Evolutionary conservation across 2,797 vertebrate genomes (phyloP).

Genomic region (Gila robusta): DNA sequence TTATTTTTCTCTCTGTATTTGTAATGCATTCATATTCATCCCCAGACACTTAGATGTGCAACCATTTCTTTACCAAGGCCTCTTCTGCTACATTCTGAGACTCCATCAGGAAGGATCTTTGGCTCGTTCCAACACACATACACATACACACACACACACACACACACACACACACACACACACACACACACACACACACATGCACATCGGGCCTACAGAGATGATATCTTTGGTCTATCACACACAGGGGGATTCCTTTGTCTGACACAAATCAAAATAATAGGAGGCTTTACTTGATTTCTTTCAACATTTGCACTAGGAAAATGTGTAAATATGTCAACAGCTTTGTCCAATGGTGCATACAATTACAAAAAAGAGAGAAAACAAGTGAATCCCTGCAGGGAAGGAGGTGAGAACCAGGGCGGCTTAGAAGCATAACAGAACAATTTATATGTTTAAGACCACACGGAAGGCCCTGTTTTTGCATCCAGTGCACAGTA

Average conservation of each 20-base stretch:
- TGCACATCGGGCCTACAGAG: slow-evolving; percentile 15
- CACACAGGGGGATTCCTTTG: slow-evolving; percentile 52
- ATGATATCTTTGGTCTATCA: slow-evolving; percentile 61
- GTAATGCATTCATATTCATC: slow-evolving; percentile 58
- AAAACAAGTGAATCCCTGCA: slow-evolving; percentile 34
- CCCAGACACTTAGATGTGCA: slow-evolving; percentile 49
- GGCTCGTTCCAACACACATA: slow-evolving; percentile 36
- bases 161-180: slow-evolving; percentile 46
- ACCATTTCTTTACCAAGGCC: slow-evolving; percentile 49
- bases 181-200: slow-evolving; percentile 37
- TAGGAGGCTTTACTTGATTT: slow-evolving; percentile 61
- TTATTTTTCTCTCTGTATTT: slow-evolving; percentile 40
- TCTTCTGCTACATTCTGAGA: slow-evolving; percentile 43
- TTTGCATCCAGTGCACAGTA: slow-evolving; percentile 8
- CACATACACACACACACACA: slow-evolving; percentile 33
- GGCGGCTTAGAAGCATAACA: slow-evolving; percentile 55
- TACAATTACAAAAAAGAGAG: slow-evolving; percentile 64
- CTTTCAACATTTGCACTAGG: slow-evolving; percentile 67
- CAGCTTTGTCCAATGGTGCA: slow-evolving; percentile 63
- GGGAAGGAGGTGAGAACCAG: slow-evolving; percentile 41
- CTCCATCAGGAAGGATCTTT: slow-evolving; percentile 42
- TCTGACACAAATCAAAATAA: slow-evolving; percentile 73
- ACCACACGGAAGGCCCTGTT: slow-evolving; percentile 50
- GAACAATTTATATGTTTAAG: slow-evolving; percentile 40
- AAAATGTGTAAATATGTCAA: slow-evolving; percentile 70